phyloP scores from a whole-genome alignment of 2,888 invertebrate genomes.

The Drosophila kambysellisi region DNA sequence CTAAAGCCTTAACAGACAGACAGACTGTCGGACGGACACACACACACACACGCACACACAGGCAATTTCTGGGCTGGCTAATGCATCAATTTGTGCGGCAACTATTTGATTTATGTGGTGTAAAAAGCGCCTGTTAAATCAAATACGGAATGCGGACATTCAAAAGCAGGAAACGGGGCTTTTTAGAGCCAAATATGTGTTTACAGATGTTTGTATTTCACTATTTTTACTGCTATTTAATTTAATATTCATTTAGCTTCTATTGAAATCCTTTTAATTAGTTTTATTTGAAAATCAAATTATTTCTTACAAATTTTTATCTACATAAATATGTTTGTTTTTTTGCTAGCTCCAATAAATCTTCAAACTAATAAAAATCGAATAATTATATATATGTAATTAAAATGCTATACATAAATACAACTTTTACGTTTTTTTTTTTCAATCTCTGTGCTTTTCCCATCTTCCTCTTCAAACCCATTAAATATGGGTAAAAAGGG shows the following conservation, averaged over 20 bases:
- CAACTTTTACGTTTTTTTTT: neutral
- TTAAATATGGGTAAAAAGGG: too few relatives aligned
- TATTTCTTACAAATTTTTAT: too few relatives aligned
- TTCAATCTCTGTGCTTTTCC: too few relatives aligned
- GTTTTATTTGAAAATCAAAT: neutral
- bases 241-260: neutral
- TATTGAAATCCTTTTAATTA: neutral
- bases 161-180: constrained; percentile 35
- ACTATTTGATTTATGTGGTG: constrained; percentile 72
- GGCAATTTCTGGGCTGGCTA: constrained; percentile 54
- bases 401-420: neutral
- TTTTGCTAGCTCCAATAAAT: too few relatives aligned
- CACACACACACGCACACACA: constrained; percentile 14
- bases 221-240: neutral
- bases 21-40: neutral
- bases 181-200: neutral
- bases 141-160: constrained; percentile 45
- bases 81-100: constrained; percentile 78
- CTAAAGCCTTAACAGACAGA: neutral
- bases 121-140: constrained; percentile 47
- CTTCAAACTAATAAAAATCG: too few relatives aligned
- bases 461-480: too few relatives aligned
- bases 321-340: too few relatives aligned
- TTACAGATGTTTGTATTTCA: neutral
- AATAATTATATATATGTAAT: too few relatives aligned